A percentile compares a stretch with the other conserved stretches of the same genome.
Conservation (phyloP, 2,113 vertebrate species). For the Muntiacus reevesi region DNA sequence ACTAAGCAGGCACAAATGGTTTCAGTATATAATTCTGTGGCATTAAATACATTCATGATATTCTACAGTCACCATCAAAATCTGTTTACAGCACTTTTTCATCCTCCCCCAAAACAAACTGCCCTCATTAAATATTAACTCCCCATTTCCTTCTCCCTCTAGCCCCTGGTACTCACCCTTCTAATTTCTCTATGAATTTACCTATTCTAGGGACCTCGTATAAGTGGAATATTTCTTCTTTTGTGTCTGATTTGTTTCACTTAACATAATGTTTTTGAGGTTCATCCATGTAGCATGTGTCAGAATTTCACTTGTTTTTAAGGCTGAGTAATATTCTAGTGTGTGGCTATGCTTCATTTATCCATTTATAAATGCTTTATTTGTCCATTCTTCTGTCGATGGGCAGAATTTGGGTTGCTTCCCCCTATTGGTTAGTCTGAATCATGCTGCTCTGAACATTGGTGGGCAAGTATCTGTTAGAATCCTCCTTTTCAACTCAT, state of each 20-base stretch:
- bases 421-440: background rate
- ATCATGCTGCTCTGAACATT: background rate
- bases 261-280: background rate
- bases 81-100: background rate
- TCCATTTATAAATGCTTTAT: background rate
- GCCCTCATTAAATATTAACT: background rate
- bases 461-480: background rate
- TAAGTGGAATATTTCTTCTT: background rate
- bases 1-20: background rate
- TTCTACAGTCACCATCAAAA: background rate
- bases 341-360: background rate
- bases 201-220: background rate
- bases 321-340: background rate
- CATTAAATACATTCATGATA: background rate
- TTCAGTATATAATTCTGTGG: background rate
- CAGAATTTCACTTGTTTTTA: background rate
- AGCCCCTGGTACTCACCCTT: background rate
- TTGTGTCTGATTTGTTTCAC: background rate
- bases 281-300: background rate
- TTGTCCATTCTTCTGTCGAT: background rate
- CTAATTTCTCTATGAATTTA: background rate
- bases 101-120: background rate
- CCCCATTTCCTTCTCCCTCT: background rate
- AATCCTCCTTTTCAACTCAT: background rate
- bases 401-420: background rate